Conservation (phyloP, 2,888 invertebrate species). For the Lycophotia porphyrea region DNA sequence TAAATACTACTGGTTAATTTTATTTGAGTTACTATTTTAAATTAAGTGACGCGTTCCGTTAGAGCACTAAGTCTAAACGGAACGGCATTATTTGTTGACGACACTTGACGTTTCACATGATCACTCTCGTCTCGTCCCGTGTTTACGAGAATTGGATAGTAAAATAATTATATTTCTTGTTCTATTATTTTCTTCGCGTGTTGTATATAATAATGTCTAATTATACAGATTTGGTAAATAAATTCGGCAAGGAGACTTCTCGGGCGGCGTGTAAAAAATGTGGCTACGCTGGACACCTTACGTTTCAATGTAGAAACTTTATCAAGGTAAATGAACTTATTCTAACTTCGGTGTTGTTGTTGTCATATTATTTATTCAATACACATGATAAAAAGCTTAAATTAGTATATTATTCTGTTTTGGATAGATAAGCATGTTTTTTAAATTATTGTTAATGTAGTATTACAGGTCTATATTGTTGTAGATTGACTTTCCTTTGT, state of each 20-base stretch:
- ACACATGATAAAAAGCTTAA: not conserved
- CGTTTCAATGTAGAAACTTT: conserved; percentile 98
- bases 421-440: not conserved
- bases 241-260: conserved; percentile 93
- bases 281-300: conserved; percentile 98
- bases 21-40: not conserved
- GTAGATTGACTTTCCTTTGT: too few species aligned
- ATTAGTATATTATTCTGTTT: not conserved
- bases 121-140: conserved; percentile 1
- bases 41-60: not conserved
- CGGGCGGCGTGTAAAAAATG: conserved; percentile 98
- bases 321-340: conserved; percentile 92
- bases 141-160: conserved; percentile 16
- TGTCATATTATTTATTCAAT: not conserved
- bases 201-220: conserved; percentile 76
- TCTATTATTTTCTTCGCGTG: conserved; percentile 30
- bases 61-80: conserved; percentile 15
- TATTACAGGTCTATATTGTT: not conserved
- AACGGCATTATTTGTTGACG: conserved; percentile 67
- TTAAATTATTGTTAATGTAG: not conserved
- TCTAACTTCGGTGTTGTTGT: not conserved
- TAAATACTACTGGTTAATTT: not conserved
- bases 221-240: conserved; percentile 83
- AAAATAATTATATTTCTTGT: too few species aligned
- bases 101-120: conserved; percentile 66